phyloP scores from a whole-genome alignment of 2,113 vertebrate species.

The Marcusenius ussheri region DNA sequence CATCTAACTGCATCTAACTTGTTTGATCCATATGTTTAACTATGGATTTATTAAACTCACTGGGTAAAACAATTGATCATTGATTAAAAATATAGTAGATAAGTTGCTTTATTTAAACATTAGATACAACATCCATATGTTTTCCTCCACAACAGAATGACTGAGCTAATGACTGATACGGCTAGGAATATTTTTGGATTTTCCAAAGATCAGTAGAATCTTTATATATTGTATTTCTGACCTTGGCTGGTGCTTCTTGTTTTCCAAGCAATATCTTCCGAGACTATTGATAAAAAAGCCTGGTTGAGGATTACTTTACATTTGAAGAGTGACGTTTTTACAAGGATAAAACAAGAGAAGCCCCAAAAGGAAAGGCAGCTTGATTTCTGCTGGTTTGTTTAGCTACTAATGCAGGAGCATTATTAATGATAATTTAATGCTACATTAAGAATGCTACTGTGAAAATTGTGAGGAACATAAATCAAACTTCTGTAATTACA shows the following conservation, averaged over 20 bases:
- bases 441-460: neutral
- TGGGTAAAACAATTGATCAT: neutral
- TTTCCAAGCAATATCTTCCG: neutral
- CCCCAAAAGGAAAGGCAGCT: neutral
- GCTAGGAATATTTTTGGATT: neutral
- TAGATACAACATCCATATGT: neutral
- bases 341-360: neutral
- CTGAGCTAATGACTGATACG: neutral
- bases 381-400: neutral
- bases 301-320: neutral
- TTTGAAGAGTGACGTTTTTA: neutral
- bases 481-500: neutral
- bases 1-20: neutral
- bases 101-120: neutral
- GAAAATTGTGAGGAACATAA: neutral
- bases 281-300: constrained; percentile 10
- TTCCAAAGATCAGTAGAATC: constrained; percentile 3
- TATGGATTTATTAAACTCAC: neutral
- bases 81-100: neutral
- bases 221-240: neutral
- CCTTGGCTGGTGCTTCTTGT: neutral
- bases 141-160: neutral
- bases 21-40: too few relatives aligned
- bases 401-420: neutral
- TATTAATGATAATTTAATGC: neutral